Base-by-base conservation (phyloP, 2,797 vertebrate genomes). In the Myoxocephalus aenaeus region DNA sequence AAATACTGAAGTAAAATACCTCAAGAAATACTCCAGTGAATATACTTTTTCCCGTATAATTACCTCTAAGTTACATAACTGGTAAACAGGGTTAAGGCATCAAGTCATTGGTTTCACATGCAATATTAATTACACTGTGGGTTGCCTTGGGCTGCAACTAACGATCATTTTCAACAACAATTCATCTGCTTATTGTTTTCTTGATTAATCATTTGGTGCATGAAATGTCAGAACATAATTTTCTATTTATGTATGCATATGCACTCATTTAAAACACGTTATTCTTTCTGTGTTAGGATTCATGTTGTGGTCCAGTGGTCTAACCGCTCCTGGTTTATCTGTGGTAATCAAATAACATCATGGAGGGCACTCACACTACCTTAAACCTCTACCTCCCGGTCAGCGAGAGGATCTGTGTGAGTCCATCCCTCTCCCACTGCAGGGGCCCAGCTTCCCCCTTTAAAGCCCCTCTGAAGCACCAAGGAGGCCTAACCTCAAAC, bases 391-490 rank as follows among this genome's bases (percentile, higher is more conserved):
- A 92, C 83, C 92, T 88, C 70, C 93, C 95, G 65, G 91, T 96
- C 91, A 94, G 80, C 17, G 94, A 97, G 89, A 93, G 93, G 85
- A 96, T 93, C 90, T 94, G 92, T 78, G 74, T 96, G 93, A 96
- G 94, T 90, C 95, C 93, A 84, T 94, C 92, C 91, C 87, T 95
- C 91, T 94, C 93, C 73, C 86, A 82, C 65, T 92, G 92, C 75
- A 92, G 93, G 85, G 92, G 93, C 90, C 92, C 84, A 84, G 92
- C 93, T 88, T 91, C 94, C 90, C 90, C 93, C 72, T 96, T 93
- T 81, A 91, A 94, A 86, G 88, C 91, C 87, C 87, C 92, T 82
- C 89, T 89, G 84, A 89, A 94, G 82, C 90, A 92, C 86, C 92
- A 92, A 82, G 82, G 68, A 73, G 91, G 73, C 76, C 91, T 92